phyloP scores from a whole-genome alignment of 2,888 invertebrate species.

The Sarcophaga subvicina region DNA sequence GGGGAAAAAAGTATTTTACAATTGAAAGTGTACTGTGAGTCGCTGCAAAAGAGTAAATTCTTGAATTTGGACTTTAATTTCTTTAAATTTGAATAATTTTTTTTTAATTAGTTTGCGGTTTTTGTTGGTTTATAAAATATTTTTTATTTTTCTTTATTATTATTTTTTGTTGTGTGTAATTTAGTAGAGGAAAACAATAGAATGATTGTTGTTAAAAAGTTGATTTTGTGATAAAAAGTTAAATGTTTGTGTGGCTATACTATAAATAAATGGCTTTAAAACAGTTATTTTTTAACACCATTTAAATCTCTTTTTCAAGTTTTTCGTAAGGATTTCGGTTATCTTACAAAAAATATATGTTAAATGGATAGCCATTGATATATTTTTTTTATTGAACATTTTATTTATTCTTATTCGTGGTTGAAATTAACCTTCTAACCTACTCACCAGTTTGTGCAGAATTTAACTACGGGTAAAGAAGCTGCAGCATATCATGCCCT shows the following conservation, averaged over 20 bases:
- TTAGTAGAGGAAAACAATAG: constrained; percentile 1
- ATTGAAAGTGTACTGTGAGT: constrained; percentile 78
- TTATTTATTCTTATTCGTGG: no score
- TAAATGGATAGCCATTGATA: no score
- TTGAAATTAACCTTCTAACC: no score
- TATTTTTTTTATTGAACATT: no score
- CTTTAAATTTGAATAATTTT: constrained; percentile 26
- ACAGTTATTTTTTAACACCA: no score
- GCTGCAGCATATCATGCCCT: no score
- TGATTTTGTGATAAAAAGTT: background rate
- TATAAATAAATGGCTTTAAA: no score
- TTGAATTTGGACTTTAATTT: constrained; percentile 77
- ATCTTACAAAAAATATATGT: no score
- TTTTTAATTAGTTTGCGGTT: constrained; percentile 3
- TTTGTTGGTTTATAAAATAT: background rate
- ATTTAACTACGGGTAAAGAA: no score
- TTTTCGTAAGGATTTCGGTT: no score
- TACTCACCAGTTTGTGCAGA: no score
- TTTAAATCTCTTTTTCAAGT: no score
- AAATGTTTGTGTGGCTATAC: background rate
- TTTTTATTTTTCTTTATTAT: background rate
- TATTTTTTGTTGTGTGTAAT: background rate
- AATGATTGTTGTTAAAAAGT: background rate
- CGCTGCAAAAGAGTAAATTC: constrained; percentile 79
- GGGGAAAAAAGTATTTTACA: constrained; percentile 62